Conservation (phyloP, 2,797 vertebrate genomes). For the Manis pentadactyla region DNA sequence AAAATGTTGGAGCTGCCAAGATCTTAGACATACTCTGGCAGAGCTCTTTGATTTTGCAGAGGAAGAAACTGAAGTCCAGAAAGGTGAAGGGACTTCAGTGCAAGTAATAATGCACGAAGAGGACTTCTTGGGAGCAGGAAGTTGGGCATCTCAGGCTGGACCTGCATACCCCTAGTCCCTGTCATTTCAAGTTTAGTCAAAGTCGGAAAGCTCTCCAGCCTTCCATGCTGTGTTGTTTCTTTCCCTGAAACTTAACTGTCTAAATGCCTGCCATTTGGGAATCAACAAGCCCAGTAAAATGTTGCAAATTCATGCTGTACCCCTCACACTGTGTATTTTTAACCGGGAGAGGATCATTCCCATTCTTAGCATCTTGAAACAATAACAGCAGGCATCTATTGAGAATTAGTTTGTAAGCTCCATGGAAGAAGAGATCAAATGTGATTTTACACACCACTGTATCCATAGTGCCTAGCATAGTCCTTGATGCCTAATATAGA, state of each 20-base stretch:
- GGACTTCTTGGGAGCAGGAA: background rate
- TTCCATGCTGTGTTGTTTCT: background rate
- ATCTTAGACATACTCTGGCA: background rate
- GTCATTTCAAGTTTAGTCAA: background rate
- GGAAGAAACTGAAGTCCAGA: background rate
- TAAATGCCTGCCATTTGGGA: background rate
- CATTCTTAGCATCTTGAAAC: constrained; percentile 51
- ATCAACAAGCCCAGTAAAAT: background rate
- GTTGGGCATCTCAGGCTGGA: background rate
- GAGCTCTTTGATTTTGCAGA: background rate
- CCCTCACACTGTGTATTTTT: constrained; percentile 34
- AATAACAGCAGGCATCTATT: background rate
- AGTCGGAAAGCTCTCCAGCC: background rate
- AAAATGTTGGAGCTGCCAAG: background rate
- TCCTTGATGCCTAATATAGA: background rate
- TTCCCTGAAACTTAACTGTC: background rate
- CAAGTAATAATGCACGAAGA: background rate
- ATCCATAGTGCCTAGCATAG: background rate
- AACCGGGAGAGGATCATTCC: background rate
- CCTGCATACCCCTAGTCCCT: background rate
- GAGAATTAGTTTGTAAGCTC: constrained; percentile 53
- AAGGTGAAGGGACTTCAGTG: background rate
- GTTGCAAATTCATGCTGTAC: background rate
- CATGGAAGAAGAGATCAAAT: background rate
- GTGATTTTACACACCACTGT: background rate